These are phyloP conservation scores for Fratercula arctica DNA, from an alignment of 2,797 vertebrate species.

Conservation along the genomic window DNA sequence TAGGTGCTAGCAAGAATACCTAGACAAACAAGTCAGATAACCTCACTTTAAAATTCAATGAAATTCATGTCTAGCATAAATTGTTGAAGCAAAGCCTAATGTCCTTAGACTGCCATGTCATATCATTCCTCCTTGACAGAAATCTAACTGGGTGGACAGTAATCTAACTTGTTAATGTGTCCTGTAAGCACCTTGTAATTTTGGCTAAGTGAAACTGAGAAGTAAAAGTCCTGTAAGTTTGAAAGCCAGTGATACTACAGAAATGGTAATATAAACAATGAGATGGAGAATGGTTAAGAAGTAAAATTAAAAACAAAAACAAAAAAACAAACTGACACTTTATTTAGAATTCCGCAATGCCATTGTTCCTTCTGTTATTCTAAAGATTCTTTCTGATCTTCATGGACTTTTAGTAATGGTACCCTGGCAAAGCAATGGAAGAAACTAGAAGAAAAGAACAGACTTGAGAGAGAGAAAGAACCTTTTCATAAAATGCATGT, in stretches of 20 bases:
- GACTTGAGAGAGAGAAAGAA: neutral
- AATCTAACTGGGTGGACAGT: neutral
- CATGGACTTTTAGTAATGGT: neutral
- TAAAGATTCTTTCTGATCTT: neutral
- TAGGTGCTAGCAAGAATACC: neutral
- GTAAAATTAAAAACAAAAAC: neutral
- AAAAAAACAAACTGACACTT: neutral
- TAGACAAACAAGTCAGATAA: neutral
- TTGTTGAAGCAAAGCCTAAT: neutral
- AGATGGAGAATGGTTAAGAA: neutral
- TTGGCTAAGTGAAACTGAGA: neutral
- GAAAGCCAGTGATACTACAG: neutral
- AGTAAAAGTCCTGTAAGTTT: neutral
- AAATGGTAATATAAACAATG: neutral
- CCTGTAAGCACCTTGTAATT: accelerated
- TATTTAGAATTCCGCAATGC: neutral
- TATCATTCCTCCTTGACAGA: neutral
- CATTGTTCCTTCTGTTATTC: neutral
- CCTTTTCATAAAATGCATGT: neutral
- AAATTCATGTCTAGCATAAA: neutral
- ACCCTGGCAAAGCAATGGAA: neutral
- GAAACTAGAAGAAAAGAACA: neutral
- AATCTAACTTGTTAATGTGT: neutral
- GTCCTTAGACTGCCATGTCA: neutral
- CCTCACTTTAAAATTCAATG: neutral